These are phyloP conservation scores for Euglossa dilemma DNA, from an alignment of 1,140 invertebrate species.

Conservation along the genomic window DNA sequence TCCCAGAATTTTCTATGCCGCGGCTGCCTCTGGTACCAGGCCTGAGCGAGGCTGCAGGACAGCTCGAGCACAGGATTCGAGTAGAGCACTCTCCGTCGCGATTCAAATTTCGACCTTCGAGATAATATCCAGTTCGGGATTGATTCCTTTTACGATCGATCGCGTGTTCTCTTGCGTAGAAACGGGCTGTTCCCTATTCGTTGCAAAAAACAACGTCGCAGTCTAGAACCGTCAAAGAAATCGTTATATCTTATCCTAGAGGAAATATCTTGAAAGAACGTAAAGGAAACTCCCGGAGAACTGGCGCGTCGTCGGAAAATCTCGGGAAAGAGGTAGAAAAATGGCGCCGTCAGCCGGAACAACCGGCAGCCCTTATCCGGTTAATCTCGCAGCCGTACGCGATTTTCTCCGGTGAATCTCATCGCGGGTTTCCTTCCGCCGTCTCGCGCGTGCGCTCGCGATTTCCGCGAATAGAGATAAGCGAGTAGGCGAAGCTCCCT, in stretches of 20 bases:
- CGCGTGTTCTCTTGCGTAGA: too few species aligned
- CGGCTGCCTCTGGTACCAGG: neutral
- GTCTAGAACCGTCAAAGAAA: too few species aligned
- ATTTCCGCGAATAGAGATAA: neutral
- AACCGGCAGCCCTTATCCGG: constrained; percentile 17
- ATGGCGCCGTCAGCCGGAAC: neutral
- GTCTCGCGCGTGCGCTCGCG: neutral
- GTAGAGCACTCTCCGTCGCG: neutral
- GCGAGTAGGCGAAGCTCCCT: neutral
- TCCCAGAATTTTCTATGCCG: neutral
- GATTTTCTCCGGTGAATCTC: neutral
- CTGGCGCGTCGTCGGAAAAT: neutral
- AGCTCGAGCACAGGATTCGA: neutral
- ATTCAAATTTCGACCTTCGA: too few species aligned
- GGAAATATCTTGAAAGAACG: too few species aligned
- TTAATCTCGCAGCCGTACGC: constrained; percentile 37
- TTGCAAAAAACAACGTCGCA: too few species aligned
- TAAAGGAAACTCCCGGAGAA: too few species aligned
- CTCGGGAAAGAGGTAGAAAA: neutral
- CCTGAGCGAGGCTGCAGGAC: neutral
- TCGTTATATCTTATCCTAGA: too few species aligned
- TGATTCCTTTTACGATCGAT: too few species aligned
- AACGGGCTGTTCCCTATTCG: too few species aligned
- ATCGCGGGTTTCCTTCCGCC: neutral
- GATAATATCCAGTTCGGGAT: too few species aligned